phyloP scores from a whole-genome alignment of 2,888 invertebrate genomes.

The Drosophila ustulata region DNA sequence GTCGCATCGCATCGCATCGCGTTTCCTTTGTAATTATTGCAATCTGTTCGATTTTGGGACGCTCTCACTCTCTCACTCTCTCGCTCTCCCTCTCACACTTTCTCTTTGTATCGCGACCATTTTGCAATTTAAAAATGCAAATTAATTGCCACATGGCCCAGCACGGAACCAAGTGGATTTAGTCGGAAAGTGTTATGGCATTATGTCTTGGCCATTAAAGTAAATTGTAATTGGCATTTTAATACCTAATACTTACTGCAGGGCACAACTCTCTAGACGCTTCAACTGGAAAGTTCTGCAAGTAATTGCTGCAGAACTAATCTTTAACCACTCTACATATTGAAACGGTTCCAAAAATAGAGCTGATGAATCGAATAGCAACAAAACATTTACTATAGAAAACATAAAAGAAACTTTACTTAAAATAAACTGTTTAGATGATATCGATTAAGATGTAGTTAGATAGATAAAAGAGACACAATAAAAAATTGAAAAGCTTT shows the following conservation, averaged over 20 bases:
- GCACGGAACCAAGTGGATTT: constrained; percentile 38
- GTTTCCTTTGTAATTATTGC: constrained; percentile 76
- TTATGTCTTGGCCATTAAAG: constrained; percentile 72
- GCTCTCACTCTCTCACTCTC: constrained; percentile 2
- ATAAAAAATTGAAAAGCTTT: too few relatives aligned
- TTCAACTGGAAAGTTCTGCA: neutral
- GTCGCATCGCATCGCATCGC: constrained; percentile 16
- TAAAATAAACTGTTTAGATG: too few relatives aligned
- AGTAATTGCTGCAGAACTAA: too few relatives aligned
- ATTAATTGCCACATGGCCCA: constrained; percentile 83
- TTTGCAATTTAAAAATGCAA: constrained; percentile 83
- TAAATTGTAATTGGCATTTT: constrained; percentile 76
- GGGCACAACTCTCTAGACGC: neutral
- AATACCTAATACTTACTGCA: neutral
- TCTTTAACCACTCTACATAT: too few relatives aligned
- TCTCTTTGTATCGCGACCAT: constrained; percentile 32
- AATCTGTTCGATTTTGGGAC: constrained; percentile 80
- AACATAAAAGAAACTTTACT: too few relatives aligned
- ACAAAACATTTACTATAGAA: too few relatives aligned
- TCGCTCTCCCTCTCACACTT: neutral
- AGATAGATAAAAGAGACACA: too few relatives aligned
- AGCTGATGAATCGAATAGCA: too few relatives aligned
- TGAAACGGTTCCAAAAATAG: too few relatives aligned
- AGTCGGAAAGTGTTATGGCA: constrained; percentile 61
- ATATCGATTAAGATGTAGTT: too few relatives aligned